These are phyloP conservation scores for Anguilla megastoma DNA, from an alignment of 2,797 vertebrate species.

Conservation along the genomic window DNA sequence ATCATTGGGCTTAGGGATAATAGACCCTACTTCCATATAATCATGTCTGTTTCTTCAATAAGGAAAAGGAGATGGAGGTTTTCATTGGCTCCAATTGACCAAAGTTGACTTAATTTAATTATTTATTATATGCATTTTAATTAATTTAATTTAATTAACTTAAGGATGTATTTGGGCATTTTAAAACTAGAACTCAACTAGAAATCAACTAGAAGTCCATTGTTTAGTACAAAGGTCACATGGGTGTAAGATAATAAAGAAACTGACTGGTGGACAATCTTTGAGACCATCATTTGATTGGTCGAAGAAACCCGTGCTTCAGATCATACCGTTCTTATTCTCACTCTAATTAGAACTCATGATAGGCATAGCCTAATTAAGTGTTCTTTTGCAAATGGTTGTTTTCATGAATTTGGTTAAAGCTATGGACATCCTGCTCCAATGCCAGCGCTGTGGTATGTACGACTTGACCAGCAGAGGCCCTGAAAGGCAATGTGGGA, in stretches of 20 bases:
- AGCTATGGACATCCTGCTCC: too few relatives aligned
- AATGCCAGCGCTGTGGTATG: too few relatives aligned
- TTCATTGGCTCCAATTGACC: background rate
- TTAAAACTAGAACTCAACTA: too few relatives aligned
- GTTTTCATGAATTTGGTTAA: too few relatives aligned
- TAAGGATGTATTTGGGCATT: slow-evolving; percentile 25
- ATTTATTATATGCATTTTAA: background rate
- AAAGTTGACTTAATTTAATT: background rate
- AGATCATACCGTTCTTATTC: background rate
- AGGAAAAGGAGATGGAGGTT: background rate
- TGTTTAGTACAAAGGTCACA: slow-evolving; percentile 6
- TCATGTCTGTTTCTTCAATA: background rate
- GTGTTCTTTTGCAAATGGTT: too few relatives aligned
- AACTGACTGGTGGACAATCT: background rate
- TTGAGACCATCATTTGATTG: background rate
- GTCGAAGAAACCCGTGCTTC: background rate
- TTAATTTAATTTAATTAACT: background rate
- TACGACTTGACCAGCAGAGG: too few relatives aligned
- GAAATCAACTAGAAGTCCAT: background rate
- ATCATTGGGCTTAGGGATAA: background rate
- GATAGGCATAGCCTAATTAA: too few relatives aligned
- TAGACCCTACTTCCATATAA: background rate
- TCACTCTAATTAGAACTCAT: too few relatives aligned
- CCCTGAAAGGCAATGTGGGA: too few relatives aligned
- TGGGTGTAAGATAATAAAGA: background rate